These are phyloP conservation scores for Diaphora mendica DNA, from an alignment of 2,888 invertebrate genomes.

Conservation along the genomic window DNA sequence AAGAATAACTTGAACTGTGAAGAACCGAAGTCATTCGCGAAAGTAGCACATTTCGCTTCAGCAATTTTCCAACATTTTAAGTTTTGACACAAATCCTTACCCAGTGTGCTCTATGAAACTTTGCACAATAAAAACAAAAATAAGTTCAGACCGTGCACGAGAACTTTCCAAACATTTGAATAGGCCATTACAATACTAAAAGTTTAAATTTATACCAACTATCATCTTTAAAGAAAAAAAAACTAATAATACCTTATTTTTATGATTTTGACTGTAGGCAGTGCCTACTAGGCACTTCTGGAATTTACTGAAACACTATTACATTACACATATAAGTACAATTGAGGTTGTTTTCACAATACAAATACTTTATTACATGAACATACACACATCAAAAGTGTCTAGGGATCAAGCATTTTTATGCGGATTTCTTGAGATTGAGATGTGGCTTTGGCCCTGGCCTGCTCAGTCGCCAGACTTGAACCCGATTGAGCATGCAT, in stretches of 20 bases:
- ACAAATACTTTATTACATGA: not conserved
- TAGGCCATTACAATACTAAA: slow-evolving; percentile 27
- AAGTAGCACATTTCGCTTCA: not conserved
- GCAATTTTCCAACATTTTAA: slow-evolving; percentile 21
- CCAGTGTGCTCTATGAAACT: slow-evolving; percentile 25
- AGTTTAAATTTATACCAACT: slow-evolving; percentile 1
- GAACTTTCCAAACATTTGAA: slow-evolving; percentile 46
- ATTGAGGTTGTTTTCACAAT: too few species aligned
- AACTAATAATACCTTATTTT: too few species aligned
- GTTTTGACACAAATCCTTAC: slow-evolving; percentile 36
- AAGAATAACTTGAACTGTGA: not conserved
- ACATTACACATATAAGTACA: too few species aligned
- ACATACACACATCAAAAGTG: too few species aligned
- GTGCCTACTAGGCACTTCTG: too few species aligned
- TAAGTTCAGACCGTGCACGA: slow-evolving; percentile 26
- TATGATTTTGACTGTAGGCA: too few species aligned
- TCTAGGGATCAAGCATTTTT: too few species aligned
- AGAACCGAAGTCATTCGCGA: not conserved
- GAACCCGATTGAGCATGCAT: too few species aligned
- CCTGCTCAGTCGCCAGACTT: too few species aligned
- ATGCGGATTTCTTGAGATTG: too few species aligned
- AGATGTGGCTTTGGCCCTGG: too few species aligned
- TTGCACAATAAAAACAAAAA: slow-evolving; percentile 37
- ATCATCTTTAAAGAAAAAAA: not conserved
- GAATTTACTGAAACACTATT: too few species aligned